A percentile compares a stretch with the other conserved stretches of the same genome.
Evolutionary conservation across 2,113 vertebrate genomes (phyloP).

Genomic region (Dryoscopus gambensis): DNA sequence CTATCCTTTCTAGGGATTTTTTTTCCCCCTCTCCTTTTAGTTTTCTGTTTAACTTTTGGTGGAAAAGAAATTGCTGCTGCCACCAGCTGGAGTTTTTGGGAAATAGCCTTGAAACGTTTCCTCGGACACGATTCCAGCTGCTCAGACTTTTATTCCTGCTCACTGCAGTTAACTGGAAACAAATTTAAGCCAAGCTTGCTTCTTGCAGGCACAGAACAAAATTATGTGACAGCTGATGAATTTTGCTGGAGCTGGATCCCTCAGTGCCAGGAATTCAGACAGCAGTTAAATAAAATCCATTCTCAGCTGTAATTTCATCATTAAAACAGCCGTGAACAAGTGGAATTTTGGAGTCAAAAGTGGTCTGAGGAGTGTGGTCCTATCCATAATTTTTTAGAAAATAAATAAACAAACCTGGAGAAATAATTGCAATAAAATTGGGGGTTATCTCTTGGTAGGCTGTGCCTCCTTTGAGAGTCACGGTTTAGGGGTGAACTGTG

Average conservation of each 20-base stretch:
- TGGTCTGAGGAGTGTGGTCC: neutral
- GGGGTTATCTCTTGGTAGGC: neutral
- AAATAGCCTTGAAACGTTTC: neutral
- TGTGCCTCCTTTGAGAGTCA: neutral
- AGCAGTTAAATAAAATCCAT: neutral
- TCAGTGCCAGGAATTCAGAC: neutral
- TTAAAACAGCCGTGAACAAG: neutral
- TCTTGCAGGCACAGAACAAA: neutral
- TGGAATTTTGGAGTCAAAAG: neutral
- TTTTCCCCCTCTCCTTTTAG: neutral
- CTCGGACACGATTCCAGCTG: neutral
- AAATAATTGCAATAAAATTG: neutral
- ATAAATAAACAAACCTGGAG: neutral
- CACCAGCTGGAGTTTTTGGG: conserved; percentile 45
- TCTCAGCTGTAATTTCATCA: neutral
- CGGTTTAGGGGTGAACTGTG: neutral
- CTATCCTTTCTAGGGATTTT: neutral
- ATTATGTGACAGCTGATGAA: neutral
- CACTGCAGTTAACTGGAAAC: neutral
- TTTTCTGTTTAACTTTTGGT: neutral
- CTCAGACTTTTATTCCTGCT: neutral
- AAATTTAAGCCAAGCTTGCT: neutral
- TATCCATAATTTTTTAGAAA: neutral
- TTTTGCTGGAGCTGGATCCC: neutral
- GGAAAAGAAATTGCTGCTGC: conserved; percentile 44